Base-by-base conservation (phyloP, 2,797 vertebrate genomes). In the Remorina albescens region DNA sequence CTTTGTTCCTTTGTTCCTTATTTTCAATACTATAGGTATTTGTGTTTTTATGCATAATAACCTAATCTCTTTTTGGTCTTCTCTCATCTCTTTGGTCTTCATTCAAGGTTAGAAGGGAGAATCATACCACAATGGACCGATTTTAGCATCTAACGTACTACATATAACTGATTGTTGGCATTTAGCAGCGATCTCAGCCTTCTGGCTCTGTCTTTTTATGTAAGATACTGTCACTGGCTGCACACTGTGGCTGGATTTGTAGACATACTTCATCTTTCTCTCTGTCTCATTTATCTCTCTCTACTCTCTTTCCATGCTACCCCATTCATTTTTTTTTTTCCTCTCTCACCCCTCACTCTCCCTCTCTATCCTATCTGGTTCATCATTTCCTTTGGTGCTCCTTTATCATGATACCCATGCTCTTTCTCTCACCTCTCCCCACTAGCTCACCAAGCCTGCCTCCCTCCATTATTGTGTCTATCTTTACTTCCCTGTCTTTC, bases 401-500 rank as follows among this genome's bases (percentile, higher is more conserved):
- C 63, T 56, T 34, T 46, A 59, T 26, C 37, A 44, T 67, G 32
- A 49, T 25, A 19, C 8, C 16, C 34, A 30, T 7, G 28, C 8
- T 49, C n/a, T 50, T 34, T 25, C 47, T 44, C 26, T 5, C 42
- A 36, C 42, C n/a, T 58, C 61, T 66, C 41, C 8, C n/a, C 9
- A 6, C 34, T 28, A 39, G 15, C 16, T 74, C 51, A 21, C 41
- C 47, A 15, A 4, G 25, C 66, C 60, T 62, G 36, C 63, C 67
- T 53, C 21, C 26, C 19, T 32, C 12, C 59, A 76, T 81, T 64
- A 71, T 6, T 8, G 2, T 6, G 8, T 63, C 59, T 36, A 47
- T 68, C 23, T 67, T 71, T 44, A 28, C 55, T 41, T 60, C 53
- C 34, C 67, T 42, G 23, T 25, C 53, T 1, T 55, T 61, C 58